Percentiles rank a stretch among this genome's conserved stretches.
phyloP scores from a whole-genome alignment of 1,140 invertebrate genomes.

The Pentalonia nigronervosa region DNA sequence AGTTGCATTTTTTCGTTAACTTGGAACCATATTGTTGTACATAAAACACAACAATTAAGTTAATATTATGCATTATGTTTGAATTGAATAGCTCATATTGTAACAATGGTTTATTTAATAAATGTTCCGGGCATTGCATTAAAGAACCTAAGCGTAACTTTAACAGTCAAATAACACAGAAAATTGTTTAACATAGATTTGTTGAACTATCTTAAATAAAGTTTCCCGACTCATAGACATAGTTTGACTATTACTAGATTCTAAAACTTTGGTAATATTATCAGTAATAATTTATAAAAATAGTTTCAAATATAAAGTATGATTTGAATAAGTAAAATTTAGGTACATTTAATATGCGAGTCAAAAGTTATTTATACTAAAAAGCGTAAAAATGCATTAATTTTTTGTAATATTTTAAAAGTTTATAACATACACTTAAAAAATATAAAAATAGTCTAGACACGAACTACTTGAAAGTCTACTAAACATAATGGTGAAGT shows the following conservation, averaged over 20 bases:
- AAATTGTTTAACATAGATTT: neutral
- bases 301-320: neutral
- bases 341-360: neutral
- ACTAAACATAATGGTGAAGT: too few relatives aligned
- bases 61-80: neutral
- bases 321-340: neutral
- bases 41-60: neutral
- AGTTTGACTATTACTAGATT: neutral
- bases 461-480: too few relatives aligned
- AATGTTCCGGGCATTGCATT: neutral
- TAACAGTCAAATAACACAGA: neutral
- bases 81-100: neutral
- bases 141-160: neutral
- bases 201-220: neutral
- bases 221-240: neutral
- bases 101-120: neutral
- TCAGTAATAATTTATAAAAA: neutral
- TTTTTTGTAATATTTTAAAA: too few relatives aligned
- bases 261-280: neutral
- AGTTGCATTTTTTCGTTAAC: neutral
- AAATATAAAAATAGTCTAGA: too few relatives aligned
- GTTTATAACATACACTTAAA: too few relatives aligned
- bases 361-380: too few relatives aligned
- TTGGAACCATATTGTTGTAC: neutral
- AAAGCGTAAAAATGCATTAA: too few relatives aligned